Conservation (phyloP, 2,888 invertebrate species). For the Lepidochitona cinerea region DNA sequence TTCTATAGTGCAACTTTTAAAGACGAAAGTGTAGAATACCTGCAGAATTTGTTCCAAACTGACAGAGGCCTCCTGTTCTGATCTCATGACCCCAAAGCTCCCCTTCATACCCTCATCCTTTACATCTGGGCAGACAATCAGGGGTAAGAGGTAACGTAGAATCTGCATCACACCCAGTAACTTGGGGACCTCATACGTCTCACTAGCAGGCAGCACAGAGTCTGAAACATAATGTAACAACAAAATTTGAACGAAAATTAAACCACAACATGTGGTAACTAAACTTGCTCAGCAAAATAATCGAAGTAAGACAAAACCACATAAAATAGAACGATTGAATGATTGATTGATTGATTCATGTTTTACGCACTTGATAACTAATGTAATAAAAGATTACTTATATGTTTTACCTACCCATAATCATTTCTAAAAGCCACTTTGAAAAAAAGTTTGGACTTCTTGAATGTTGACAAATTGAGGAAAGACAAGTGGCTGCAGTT, state of each 20-base stretch:
- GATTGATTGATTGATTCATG: too few relatives aligned
- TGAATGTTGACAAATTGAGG: conserved; percentile 84
- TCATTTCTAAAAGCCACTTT: conserved; percentile 78
- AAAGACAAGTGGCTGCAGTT: conserved; percentile 85
- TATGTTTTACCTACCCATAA: conserved; percentile 73
- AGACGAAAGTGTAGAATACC: too few relatives aligned
- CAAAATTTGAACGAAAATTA: too few relatives aligned
- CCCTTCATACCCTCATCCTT: conserved; percentile 60
- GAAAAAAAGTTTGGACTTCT: conserved; percentile 80
- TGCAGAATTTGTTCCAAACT: conserved; percentile 59
- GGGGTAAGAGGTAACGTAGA: conserved; percentile 78
- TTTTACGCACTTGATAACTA: too few relatives aligned
- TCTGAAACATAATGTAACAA: too few relatives aligned
- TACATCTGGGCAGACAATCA: conserved; percentile 60
- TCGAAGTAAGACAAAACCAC: too few relatives aligned
- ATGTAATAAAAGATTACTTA: too few relatives aligned
- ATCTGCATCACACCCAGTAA: conserved; percentile 80
- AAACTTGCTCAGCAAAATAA: too few relatives aligned
- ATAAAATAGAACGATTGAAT: too few relatives aligned
- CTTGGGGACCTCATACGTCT: conserved; percentile 73
- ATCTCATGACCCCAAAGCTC: conserved; percentile 56
- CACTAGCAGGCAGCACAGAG: conserved; percentile 74
- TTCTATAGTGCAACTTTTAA: too few relatives aligned
- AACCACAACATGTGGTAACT: too few relatives aligned
- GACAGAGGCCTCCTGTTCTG: conserved; percentile 50